phyloP scores from a whole-genome alignment of 1,140 invertebrate genomes.

The Oscheius sp. region DNA sequence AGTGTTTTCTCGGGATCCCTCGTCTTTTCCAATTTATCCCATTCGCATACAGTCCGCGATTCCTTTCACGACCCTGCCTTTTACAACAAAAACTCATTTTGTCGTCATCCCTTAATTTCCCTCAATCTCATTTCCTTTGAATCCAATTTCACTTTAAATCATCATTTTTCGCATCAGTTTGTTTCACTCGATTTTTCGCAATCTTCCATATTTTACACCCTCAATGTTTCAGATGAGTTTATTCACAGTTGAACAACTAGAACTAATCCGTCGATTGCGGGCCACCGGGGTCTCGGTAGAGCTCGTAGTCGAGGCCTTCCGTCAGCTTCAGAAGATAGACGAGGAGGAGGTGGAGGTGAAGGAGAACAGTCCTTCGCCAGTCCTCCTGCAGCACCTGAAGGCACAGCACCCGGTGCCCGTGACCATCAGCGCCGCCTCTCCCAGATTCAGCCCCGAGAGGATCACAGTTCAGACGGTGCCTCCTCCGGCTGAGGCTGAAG shows the following conservation, averaged over 20 bases:
- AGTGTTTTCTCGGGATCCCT: no score
- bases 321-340: constrained; percentile 18
- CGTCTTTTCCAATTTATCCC: no score
- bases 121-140: no score
- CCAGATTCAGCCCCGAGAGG: background rate
- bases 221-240: constrained; percentile 24
- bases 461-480: constrained; percentile 24
- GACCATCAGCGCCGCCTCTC: constrained; percentile 5
- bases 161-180: no score
- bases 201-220: no score
- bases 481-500: constrained; percentile 5
- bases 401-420: constrained; percentile 17
- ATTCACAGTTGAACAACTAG: constrained; percentile 52
- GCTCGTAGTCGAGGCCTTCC: constrained; percentile 39
- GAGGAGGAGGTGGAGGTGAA: constrained; percentile 18
- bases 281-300: constrained; percentile 43
- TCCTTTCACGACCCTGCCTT: no score
- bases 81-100: no score
- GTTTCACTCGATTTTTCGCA: no score
- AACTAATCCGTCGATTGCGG: constrained; percentile 42
- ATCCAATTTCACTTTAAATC: no score
- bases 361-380: constrained; percentile 32
- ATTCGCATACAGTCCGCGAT: no score
- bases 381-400: constrained; percentile 28
- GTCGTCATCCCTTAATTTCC: no score